Evolutionary conservation across 2,888 invertebrate genomes (phyloP).

Genomic region (Scaptomyza tumidula): DNA sequence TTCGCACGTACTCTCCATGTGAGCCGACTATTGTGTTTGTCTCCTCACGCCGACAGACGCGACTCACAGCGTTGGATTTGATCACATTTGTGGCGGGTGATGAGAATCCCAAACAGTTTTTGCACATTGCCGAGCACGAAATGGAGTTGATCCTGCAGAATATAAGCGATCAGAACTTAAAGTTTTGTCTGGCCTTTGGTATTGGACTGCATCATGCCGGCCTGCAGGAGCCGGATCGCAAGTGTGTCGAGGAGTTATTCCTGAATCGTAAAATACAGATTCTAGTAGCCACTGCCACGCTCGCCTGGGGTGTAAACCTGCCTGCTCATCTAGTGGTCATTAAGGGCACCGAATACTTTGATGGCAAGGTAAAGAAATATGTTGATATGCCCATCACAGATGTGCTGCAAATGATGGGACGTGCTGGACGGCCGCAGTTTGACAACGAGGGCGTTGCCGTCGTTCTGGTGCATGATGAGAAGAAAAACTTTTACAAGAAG

Average conservation of each 20-base stretch:
- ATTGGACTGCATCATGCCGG: conserved; percentile 99
- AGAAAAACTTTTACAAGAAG: conserved; percentile 99
- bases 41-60: conserved; percentile 97
- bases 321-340: conserved; percentile 99
- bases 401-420: conserved; percentile 99
- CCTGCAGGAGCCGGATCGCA: conserved; percentile 95
- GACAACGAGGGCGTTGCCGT: conserved; percentile 96
- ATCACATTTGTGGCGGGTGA: conserved; percentile 96
- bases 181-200: conserved; percentile 97
- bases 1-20: conserved; percentile 94
- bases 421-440: conserved; percentile 98
- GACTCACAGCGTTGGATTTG: conserved; percentile 97
- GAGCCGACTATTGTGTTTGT: conserved; percentile 98
- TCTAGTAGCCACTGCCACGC: conserved; percentile 97
- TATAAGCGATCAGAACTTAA: conserved; percentile 94
- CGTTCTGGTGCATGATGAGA: conserved; percentile 96
- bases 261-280: conserved; percentile 98
- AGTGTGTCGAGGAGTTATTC: conserved; percentile 96
- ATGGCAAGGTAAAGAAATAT: conserved; percentile 97
- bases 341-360: conserved; percentile 99
- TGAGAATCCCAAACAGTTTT: conserved; percentile 97
- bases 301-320: conserved; percentile 99
- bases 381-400: conserved; percentile 99
- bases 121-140: conserved; percentile 93
- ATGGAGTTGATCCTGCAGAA: conserved; percentile 91